Percentiles rank a stretch among this genome's conserved stretches.
Evolutionary conservation across 2,888 invertebrate genomes (phyloP).

Genomic region (Graphium colonna): DNA sequence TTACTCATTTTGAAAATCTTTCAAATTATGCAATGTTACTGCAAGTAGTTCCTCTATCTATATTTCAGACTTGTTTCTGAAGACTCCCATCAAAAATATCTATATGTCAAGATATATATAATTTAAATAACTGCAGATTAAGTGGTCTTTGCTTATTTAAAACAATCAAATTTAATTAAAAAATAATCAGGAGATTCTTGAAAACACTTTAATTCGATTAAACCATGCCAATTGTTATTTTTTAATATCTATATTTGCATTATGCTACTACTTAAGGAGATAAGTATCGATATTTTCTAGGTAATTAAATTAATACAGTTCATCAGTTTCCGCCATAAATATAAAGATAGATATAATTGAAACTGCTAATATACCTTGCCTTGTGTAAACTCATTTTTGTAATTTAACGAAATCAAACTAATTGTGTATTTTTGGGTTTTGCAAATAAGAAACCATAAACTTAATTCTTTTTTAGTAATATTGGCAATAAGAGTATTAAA

Average conservation of each 20-base stretch:
- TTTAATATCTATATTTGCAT: background rate
- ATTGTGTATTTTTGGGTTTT: too few species aligned
- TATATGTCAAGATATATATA: background rate
- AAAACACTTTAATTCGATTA: background rate
- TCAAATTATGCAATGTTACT: conserved; percentile 3
- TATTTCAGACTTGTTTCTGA: conserved; percentile 17
- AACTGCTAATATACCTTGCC: conserved; percentile 49
- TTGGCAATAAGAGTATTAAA: background rate
- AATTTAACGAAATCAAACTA: too few species aligned
- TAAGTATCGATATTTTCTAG: background rate
- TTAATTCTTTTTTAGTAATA: too few species aligned
- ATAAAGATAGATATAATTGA: background rate
- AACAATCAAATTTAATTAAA: background rate
- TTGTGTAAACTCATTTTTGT: conserved; percentile 62
- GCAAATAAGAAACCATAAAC: too few species aligned
- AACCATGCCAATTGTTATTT: background rate
- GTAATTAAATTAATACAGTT: background rate
- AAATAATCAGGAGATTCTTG: background rate
- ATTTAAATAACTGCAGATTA: too few species aligned
- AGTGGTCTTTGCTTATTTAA: background rate
- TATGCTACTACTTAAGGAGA: background rate
- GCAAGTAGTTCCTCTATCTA: conserved; percentile 15
- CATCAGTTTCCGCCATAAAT: background rate
- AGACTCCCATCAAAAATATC: background rate
- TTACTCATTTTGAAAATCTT: conserved; percentile 10